Base-by-base conservation (phyloP, 2,888 invertebrate species). In the Callyntrura sp. region DNA sequence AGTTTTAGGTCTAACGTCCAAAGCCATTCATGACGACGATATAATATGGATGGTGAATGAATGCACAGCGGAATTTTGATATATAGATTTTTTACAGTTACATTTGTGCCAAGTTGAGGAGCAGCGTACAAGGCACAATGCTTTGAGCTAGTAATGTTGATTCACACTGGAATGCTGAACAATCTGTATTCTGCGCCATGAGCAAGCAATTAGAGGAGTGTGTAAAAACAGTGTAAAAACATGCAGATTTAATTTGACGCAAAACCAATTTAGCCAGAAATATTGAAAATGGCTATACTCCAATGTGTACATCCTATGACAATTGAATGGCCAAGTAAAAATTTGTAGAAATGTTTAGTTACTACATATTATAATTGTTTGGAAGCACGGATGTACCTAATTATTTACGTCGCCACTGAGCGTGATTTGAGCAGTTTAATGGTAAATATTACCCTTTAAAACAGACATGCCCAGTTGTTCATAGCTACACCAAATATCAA, bases 261-360 rank as follows among this genome's bases (percentile, higher is more conserved):
- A 76, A 76, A 48, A 76, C 48, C n/a, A 5, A 60, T 25, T 12
- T 2, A 23, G 23, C 48, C 48, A 23, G 48, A 23, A 76, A 51
- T n/a, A 8, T 20, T 51, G 48, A 76, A 76, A 23, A 48, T 70
- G 43, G 43, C 12, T 8, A 45, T 70, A 45, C 17, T 70, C 20
- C 12, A n/a, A n/a, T 62, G 20, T 45, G 23, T 43, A 9, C 70
- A 43, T 70, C 70, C 70, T 35, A 70, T 70, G 70, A 70, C 17
- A 57, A 62, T 9, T 62, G 0, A 25, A 28, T n/a, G n/a, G n/a
- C n/a, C n/a, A n/a, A n/a, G n/a, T n/a, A n/a, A n/a, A n/a, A n/a
- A n/a, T n/a, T n/a, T n/a, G n/a, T n/a, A n/a, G n/a, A n/a, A n/a
- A n/a, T n/a, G n/a, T n/a, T n/a, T n/a, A n/a, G n/a, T n/a, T n/a